phyloP scores from a whole-genome alignment of 2,113 vertebrate genomes.

The Tiliqua scincoides region DNA sequence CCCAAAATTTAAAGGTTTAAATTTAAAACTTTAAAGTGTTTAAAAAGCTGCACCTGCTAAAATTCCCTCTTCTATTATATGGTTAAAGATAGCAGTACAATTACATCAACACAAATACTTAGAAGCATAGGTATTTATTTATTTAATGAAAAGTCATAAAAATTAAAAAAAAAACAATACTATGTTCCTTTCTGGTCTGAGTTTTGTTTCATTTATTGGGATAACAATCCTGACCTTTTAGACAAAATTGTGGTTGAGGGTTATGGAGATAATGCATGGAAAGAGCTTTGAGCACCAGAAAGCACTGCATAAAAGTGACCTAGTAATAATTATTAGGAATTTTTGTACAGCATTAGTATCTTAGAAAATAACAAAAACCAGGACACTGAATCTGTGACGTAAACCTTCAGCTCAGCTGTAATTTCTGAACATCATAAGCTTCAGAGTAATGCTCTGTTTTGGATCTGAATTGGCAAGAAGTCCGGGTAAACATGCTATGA shows the following conservation, averaged over 20 bases:
- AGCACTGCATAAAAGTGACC: not conserved
- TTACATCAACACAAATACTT: not conserved
- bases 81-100: no score
- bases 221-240: not conserved
- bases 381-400: not conserved
- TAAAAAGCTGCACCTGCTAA: no score
- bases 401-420: not conserved
- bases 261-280: not conserved
- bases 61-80: no score
- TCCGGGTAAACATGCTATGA: rapidly evolving
- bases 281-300: not conserved
- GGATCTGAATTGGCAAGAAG: not conserved
- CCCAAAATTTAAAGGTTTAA: no score
- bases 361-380: not conserved
- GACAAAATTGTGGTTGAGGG: not conserved
- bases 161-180: not conserved
- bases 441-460: rapidly evolving
- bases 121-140: not conserved
- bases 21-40: no score
- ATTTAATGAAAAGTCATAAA: not conserved
- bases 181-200: not conserved
- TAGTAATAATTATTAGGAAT: not conserved
- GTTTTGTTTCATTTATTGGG: not conserved
- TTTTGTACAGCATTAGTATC: not conserved
- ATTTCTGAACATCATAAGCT: not conserved